Percentiles rank a stretch among this genome's conserved stretches.
Evolutionary conservation across 2,113 vertebrate species (phyloP).

Genomic region (Lynx canadensis): DNA sequence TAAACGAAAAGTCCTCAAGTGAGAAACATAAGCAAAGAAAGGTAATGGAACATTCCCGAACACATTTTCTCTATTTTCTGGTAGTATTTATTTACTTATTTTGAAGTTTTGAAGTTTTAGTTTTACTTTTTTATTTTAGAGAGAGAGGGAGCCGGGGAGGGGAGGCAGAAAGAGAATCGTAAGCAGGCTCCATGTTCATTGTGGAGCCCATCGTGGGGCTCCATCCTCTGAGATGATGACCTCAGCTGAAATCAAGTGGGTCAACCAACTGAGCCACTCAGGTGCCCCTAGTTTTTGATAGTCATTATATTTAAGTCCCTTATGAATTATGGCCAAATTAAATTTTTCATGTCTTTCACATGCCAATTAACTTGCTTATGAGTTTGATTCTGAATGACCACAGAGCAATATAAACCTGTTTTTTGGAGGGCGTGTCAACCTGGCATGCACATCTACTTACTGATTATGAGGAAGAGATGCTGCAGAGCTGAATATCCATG

Average conservation of each 20-base stretch:
- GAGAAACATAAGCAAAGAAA: not conserved
- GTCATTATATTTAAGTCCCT: not conserved
- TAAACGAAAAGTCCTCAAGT: conserved; percentile 2
- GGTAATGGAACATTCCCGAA: not conserved
- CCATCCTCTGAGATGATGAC: too few species aligned
- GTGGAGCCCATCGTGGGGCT: too few species aligned
- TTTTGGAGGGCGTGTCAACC: not conserved
- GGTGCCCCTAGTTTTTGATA: not conserved
- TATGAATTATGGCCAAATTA: not conserved
- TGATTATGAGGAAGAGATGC: not conserved
- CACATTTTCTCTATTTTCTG: not conserved
- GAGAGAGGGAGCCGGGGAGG: too few species aligned
- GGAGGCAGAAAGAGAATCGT: too few species aligned
- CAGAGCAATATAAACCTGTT: not conserved
- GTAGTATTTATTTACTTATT: not conserved
- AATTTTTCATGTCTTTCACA: conserved; percentile 21
- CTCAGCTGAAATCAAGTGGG: too few species aligned
- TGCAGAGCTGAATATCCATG: not conserved
- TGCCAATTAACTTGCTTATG: not conserved
- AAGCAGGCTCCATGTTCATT: too few species aligned
- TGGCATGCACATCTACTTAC: not conserved
- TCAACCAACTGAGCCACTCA: too few species aligned
- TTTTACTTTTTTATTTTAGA: too few species aligned
- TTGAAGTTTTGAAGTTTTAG: too few species aligned
- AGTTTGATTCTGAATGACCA: not conserved